phyloP scores from a whole-genome alignment of 2,113 vertebrate genomes.

The Elephantulus edwardii region DNA sequence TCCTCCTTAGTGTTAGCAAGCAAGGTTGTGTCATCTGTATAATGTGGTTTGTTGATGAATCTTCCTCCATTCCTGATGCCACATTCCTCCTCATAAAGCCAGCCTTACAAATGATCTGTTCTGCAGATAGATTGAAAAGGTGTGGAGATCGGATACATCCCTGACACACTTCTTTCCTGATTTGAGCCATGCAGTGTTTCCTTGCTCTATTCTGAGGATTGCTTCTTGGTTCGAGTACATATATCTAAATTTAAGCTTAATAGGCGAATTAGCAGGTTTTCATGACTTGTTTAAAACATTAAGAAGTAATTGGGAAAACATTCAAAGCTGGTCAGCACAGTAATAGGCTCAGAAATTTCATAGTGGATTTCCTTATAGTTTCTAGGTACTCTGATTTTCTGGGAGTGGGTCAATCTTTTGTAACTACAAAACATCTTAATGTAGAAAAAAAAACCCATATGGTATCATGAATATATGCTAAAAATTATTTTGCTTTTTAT shows the following conservation, averaged over 20 bases:
- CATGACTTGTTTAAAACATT: constrained; percentile 74
- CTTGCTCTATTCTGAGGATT: no score
- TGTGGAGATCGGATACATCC: no score
- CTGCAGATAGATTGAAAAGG: no score
- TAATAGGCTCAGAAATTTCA: constrained; percentile 59
- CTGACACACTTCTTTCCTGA: no score
- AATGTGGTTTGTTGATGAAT: no score
- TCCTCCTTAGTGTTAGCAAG: no score
- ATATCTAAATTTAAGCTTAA: neutral
- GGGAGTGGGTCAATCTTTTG: constrained; percentile 42
- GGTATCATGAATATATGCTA: constrained; percentile 19
- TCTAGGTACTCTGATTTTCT: constrained; percentile 43
- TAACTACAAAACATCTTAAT: constrained; percentile 41
- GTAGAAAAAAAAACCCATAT: constrained; percentile 41
- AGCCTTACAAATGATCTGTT: no score
- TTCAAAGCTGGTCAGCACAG: constrained; percentile 72
- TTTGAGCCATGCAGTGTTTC: no score
- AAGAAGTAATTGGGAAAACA: constrained; percentile 74
- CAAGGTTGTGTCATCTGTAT: no score
- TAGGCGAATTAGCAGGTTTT: constrained; percentile 65
- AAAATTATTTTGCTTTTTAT: neutral
- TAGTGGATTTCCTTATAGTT: constrained; percentile 61
- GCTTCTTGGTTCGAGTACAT: no score
- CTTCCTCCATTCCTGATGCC: no score
- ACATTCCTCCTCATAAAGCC: no score